Base-by-base conservation (phyloP, 2,113 vertebrate species). In the Microcebus murinus region DNA sequence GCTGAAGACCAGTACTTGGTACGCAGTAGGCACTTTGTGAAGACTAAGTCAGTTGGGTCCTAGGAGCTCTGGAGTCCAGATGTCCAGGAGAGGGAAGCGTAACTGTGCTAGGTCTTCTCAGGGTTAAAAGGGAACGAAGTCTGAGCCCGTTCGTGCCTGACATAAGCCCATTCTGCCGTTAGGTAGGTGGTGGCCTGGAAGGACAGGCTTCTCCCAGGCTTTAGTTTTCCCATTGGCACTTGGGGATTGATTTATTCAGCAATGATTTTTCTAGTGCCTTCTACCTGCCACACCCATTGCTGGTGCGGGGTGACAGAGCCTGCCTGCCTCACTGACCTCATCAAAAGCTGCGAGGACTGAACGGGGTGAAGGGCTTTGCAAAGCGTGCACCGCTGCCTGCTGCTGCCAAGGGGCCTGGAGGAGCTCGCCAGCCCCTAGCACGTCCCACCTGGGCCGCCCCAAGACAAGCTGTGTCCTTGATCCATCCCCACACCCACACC, bases 391-490 rank as follows among this genome's bases (percentile, higher is more conserved):
- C 0, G 0, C 42, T 52, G 36, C 81, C 31, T 21, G 3, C 70
- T 25, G 61, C 45, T 42, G 45, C 31, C 0, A 0, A 27, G 52
- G 80, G 88, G 27, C 2, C 29, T 1, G 0, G 0, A 12, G 70
- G 39, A 48, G 25, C 45, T 20, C 5, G 14, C 57, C 18, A 1
- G 2, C 29, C 29, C 57, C 45, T 42, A 10, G 4, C 14, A 4
- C 0, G 0, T 36, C 36, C 70, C 55, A 31, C 73, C 13, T 17
- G 23, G 20, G 52, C 61, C 18, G 6, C 55, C 77, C 71, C 17
- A 14, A 65, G 59, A 45, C 0, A 4, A 61, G 20, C 61, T 25
- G 2, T 87, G 25, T 36, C 34, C 13, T 36, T 42, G 36, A 83
- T 48, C 77, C 39, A 29, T 87, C 39, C 11, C 36, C 20, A 23